These are phyloP conservation scores for Cliona cf. orientalis DNA, from an alignment of 37 sponge, comb jelly and placozoan genomes.

Conservation along the genomic window DNA sequence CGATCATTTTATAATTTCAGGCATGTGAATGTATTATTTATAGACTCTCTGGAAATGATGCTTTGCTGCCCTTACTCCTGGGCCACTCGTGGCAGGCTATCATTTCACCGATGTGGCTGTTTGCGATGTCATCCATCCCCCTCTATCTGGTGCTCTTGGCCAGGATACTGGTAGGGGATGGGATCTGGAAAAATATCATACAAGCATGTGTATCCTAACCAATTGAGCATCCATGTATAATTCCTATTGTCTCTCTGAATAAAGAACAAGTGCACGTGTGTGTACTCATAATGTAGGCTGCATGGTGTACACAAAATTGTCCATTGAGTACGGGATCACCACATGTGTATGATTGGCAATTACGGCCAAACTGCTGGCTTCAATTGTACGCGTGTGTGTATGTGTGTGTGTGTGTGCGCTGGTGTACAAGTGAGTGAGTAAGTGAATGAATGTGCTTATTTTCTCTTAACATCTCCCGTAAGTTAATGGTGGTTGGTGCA, in stretches of 20 bases:
- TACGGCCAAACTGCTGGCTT: background rate
- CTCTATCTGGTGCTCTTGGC: background rate
- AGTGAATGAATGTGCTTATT: background rate
- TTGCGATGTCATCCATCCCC: constrained; percentile 4
- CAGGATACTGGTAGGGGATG: background rate
- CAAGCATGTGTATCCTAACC: too few relatives aligned
- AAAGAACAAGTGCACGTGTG: background rate
- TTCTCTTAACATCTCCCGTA: background rate
- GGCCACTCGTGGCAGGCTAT: background rate
- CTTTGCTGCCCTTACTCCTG: background rate
- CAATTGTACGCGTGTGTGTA: background rate
- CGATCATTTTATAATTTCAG: background rate
- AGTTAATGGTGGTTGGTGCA: constrained; percentile 28
- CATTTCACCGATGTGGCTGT: constrained; percentile 26
- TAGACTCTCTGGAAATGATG: constrained; percentile 2
- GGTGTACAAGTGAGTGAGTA: too few relatives aligned
- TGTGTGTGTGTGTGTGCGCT: too few relatives aligned
- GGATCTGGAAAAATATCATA: too few relatives aligned
- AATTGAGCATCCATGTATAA: too few relatives aligned
- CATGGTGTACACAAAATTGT: too few relatives aligned
- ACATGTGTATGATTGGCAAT: too few relatives aligned
- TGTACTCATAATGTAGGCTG: too few relatives aligned
- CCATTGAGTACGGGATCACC: too few relatives aligned
- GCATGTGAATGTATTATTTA: too few relatives aligned
- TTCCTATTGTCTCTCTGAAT: background rate